Base-by-base conservation (phyloP, 1,140 invertebrate genomes). In the Zaprionus davidi region DNA sequence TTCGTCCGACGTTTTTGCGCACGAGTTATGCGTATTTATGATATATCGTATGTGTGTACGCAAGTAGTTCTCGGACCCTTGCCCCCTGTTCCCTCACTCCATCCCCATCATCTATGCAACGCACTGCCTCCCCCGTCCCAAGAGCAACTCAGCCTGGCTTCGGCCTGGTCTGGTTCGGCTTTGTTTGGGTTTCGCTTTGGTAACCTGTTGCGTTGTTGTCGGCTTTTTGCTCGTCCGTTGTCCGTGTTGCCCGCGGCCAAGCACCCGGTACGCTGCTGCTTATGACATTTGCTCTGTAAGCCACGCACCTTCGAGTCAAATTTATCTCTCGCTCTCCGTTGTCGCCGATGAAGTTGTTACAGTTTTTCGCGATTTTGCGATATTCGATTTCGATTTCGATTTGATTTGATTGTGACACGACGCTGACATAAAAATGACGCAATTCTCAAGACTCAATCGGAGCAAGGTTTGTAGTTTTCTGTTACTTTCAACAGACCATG, bases 1-100 rank as follows among this genome's bases (percentile, higher is more conserved):
- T 90, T 83, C 81, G 85, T 85, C 81, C 81, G 85, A 90, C 85
- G 86, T 90, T 90, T 90, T 90, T 90, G 86, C 81, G 79, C 85
- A 82, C 85, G 85, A 90, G 85, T 90, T 90, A 90, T 90, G 85
- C 85, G 85, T 90, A 90, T 85, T 90, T 90, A 90, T 90, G 85
- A 90, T 85, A 84, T 90, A 20, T 20, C 20, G 20, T 20, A 87
- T 84, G 71, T 81, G 63, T 57, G 66, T 59, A 9, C 58, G 26
- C 28, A 51, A 69, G 26, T 60, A 41, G 28, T 69, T 36, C 41
- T 31, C 44, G 41, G 56, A 75, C 58, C 78, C 68, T 67, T 15
- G 5, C 26, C 59, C 60, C 55, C 76, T 17, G 7, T 13, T 11
- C 26, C 38, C 5, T 5, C 28, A 0, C 31, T 11, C 9, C 31